These are phyloP conservation scores for Cavia aperea DNA, from an alignment of 2,113 vertebrate species.

Conservation along the genomic window DNA sequence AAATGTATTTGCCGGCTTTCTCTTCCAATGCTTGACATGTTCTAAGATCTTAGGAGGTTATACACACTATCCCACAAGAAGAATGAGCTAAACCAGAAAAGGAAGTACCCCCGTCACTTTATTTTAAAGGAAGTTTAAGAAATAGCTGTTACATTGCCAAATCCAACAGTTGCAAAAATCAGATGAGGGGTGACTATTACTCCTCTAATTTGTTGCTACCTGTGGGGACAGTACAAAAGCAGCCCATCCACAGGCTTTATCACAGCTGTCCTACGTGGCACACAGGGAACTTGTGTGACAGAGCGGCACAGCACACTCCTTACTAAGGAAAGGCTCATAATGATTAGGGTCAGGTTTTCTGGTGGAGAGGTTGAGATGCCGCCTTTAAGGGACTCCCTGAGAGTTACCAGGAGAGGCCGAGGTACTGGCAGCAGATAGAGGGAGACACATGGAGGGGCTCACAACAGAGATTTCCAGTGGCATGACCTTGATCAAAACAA, in stretches of 20 bases:
- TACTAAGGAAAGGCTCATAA: not conserved
- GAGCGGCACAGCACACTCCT: no score
- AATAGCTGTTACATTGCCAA: conserved; percentile 33
- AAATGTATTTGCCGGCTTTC: not conserved
- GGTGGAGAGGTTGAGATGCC: not conserved
- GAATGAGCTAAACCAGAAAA: not conserved
- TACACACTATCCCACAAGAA: not conserved
- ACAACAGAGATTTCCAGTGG: not conserved
- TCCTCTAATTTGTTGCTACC: not conserved
- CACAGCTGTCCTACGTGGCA: not conserved
- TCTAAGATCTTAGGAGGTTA: not conserved
- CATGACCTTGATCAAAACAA: not conserved
- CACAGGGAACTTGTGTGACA: not conserved
- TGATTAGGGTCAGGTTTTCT: not conserved
- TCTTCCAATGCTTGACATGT: not conserved
- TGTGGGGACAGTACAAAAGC: not conserved
- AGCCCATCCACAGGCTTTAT: not conserved
- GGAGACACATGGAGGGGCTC: not conserved
- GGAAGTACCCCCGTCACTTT: conserved; percentile 5
- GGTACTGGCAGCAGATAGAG: not conserved
- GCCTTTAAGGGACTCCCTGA: not conserved
- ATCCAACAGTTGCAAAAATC: conserved; percentile 26
- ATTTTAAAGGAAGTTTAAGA: conserved; percentile 61
- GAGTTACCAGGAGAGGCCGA: not conserved
- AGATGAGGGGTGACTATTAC: not conserved